Evolutionary conservation across 2,888 invertebrate genomes (phyloP), one percentile per base, ranked within the genome.

Genomic region (Tryphoninae sp.): DNA sequence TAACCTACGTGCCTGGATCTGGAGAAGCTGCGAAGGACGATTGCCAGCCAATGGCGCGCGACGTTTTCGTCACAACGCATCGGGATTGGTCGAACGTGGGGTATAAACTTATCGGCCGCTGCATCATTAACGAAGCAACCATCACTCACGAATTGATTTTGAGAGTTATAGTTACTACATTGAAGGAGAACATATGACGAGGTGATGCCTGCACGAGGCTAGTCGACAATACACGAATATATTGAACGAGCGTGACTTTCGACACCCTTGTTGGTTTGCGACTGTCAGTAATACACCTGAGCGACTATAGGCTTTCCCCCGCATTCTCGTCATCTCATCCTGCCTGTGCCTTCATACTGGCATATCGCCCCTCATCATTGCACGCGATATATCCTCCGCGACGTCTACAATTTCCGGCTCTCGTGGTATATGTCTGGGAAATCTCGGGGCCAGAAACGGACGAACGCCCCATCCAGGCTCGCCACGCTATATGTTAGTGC

Each of bases 371-470:
- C 49, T 61, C 22, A 40, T 61, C 33, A 61, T 23, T 45, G 79
- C 82, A 79, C 82, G 79, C 82, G 79, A 82, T 82, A 42, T 53
- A 79, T 68, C 76, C 59, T 42, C 72, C 73, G 65, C 76, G 72
- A 82, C 79, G 82, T 79, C 68, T 79, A 79, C 82, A 82, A 82
- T 82, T 82, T 82, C 82, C 82, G 82, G 68, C 53, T 68, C 72
- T 76, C 58, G 8, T 1, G 23, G 33, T 33, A 23, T 26, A 26
- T 62, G 64, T 69, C 64, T 68, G 62, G 45, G 49, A 75, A 78
- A 78, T 81, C 71, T 78, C 61, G 16, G 9, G 33, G 61, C 65
- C 42, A 74, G 81, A 74, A 58, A 68, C 68, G 42, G 77, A 81
- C 68, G 67, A 68, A 78, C 77, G 78, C 73, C 53, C 73, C 58